Evolutionary conservation across 1,140 invertebrate genomes (phyloP), one percentile per base, ranked within the genome.

Genomic region (Pachyrhynchus sulphureomaculatus): DNA sequence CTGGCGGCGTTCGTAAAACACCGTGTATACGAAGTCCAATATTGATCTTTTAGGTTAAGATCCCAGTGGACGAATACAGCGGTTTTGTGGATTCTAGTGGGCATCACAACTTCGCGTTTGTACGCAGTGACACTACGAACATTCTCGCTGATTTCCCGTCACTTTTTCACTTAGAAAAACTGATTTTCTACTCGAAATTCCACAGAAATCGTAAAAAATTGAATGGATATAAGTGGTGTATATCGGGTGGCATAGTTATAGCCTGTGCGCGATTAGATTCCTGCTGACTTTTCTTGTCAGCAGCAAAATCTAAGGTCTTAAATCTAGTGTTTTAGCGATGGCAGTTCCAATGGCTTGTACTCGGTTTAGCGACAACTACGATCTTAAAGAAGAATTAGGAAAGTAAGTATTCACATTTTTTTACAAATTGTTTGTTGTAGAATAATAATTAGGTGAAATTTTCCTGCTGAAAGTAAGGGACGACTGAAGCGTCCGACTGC

Each of bases 351-450:
- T 73, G 20, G 86, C 85, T 76, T 90, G 89, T 83, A 94, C 91
- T 75, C 85, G 91, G 77, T 99, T 99, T 84, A 97, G 92, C 80
- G 96, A 99, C 82, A 98, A 98, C 82, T 99, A 99, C 81, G 97
- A 99, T 74, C 88, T 99, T 65, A 99, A 99, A 84, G 97, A 99
- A 82, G 97, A 99, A 84, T 86, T 99, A 72, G 97, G 97, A 80
- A 99, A 99, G 93, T 96, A 88, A 91, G 94, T 94, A 80, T 20
- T 34, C 58, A 29, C 26, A 29, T 29, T 29, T 29, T 48, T 41
- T 44, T 65, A 58, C n/a, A n/a, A 29, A 51, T 18, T 39, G 15
- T 34, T 62, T 42, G 45, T 55, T 32, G 12, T 53, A 39, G 60
- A n/a, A 32, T 10, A 26, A 9, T 49, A 24, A 5, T 47, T 3